These are phyloP conservation scores for Terebella lapidaria DNA, from an alignment of 2,888 invertebrate species.

Conservation along the genomic window DNA sequence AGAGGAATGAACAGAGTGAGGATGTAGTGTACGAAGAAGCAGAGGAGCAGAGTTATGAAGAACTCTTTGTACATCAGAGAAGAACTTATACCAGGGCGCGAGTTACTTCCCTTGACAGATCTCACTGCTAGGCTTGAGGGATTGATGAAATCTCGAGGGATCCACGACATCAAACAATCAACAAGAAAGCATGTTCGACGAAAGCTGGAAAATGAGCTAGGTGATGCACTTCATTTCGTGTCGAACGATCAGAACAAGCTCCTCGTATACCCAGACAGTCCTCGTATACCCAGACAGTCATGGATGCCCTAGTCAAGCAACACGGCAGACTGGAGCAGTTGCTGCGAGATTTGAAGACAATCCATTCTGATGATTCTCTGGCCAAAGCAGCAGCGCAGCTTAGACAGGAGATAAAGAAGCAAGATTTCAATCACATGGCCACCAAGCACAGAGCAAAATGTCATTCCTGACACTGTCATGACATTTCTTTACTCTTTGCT, in stretches of 20 bases:
- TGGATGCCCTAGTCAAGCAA: no score
- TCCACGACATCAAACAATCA: not conserved
- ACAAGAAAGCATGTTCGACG: not conserved
- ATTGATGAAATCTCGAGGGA: not conserved
- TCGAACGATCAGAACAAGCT: not conserved
- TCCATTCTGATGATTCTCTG: no score
- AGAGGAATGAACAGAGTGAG: not conserved
- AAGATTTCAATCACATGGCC: no score
- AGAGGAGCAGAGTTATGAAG: no score
- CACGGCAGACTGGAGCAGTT: no score
- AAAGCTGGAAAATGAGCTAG: not conserved
- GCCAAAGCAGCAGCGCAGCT: no score
- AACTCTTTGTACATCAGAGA: no score
- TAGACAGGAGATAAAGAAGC: no score
- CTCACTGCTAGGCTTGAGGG: not conserved
- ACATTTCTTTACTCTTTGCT: no score
- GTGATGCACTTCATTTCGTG: not conserved
- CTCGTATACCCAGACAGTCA: not conserved
- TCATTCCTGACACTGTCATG: no score
- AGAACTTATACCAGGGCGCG: not conserved
- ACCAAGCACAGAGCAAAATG: no score
- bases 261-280: not conserved
- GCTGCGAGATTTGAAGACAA: no score
- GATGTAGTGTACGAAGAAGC: not conserved
- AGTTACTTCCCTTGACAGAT: not conserved